Evolutionary conservation across 2,797 vertebrate species (phyloP).

Genomic region (Arnoldichthys spilopterus): DNA sequence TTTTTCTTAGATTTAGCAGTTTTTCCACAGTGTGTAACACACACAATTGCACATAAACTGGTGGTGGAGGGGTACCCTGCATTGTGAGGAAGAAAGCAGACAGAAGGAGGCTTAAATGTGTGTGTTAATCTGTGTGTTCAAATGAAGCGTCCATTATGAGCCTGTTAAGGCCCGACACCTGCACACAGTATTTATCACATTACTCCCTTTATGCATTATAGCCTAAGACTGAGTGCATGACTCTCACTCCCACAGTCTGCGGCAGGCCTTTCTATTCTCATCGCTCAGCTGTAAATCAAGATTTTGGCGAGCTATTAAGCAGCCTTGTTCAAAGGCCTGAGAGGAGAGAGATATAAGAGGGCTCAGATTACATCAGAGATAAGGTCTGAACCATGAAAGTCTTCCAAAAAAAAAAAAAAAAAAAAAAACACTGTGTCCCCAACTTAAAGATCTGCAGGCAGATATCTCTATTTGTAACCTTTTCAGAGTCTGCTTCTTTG

Average conservation of each 20-base stretch:
- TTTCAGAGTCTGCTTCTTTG: constrained; percentile 8
- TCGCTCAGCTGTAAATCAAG: constrained; percentile 37
- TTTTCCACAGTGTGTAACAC: background rate
- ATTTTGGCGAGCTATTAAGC: constrained; percentile 26
- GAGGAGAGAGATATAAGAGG: constrained; percentile 15
- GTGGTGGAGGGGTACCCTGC: background rate
- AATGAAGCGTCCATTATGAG: constrained; percentile 33
- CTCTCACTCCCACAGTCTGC: constrained; percentile 34
- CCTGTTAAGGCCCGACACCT: constrained; percentile 41
- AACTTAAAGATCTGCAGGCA: constrained; percentile 24
- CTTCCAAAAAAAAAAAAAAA: no score
- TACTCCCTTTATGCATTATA: constrained; percentile 39
- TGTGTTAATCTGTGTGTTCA: constrained; percentile 13
- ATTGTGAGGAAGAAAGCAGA: background rate
- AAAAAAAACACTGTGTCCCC: constrained; percentile 32
- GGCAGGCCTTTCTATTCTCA: constrained; percentile 35
- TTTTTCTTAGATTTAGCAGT: constrained; percentile 18
- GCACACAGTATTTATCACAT: constrained; percentile 37
- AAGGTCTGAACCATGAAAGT: constrained; percentile 33
- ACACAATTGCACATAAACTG: background rate
- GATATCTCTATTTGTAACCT: constrained; percentile 24
- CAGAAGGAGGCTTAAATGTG: constrained; percentile 25
- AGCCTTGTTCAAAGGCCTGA: constrained; percentile 37
- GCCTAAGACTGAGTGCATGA: constrained; percentile 14
- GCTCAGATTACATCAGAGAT: constrained; percentile 42